phyloP scores from a whole-genome alignment of 2,888 invertebrate species.

The Rhodophaea formosa region DNA sequence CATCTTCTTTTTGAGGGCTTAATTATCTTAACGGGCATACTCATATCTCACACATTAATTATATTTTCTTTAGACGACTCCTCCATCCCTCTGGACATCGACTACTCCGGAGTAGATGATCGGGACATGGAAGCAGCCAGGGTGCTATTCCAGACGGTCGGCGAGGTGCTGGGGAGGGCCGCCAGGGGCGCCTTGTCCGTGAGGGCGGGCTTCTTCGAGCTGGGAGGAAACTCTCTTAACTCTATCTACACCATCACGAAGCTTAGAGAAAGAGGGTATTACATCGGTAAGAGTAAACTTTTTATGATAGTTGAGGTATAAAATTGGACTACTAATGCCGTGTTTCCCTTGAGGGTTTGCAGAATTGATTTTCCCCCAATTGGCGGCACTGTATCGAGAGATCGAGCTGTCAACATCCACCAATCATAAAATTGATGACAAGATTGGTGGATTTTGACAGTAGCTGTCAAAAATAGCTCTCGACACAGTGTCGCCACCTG shows the following conservation, averaged over 20 bases:
- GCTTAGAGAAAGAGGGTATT: conserved; percentile 88
- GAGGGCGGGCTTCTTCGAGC: conserved; percentile 88
- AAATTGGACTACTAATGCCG: too few relatives aligned
- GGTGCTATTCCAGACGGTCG: conserved; percentile 87
- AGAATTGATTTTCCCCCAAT: too few relatives aligned
- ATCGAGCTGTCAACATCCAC: too few relatives aligned
- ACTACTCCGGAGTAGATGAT: conserved; percentile 83
- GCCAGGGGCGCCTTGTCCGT: conserved; percentile 81
- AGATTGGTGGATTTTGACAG: too few relatives aligned
- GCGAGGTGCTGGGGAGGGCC: conserved; percentile 85
- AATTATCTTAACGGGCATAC: too few relatives aligned
- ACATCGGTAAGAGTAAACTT: conserved; percentile 80
- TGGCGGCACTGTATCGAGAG: too few relatives aligned
- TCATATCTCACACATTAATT: neutral
- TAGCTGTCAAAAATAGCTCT: too few relatives aligned
- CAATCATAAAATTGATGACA: too few relatives aligned
- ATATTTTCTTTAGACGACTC: conserved; percentile 64
- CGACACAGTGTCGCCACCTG: too few relatives aligned
- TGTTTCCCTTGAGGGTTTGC: too few relatives aligned
- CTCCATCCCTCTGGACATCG: conserved; percentile 82
- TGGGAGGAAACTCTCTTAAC: conserved; percentile 93
- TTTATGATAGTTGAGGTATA: too few relatives aligned
- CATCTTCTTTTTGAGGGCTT: too few relatives aligned
- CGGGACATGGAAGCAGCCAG: conserved; percentile 83
- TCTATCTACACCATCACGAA: conserved; percentile 91